phyloP scores from a whole-genome alignment of 1,140 invertebrate genomes.

The Ips nitidus region DNA sequence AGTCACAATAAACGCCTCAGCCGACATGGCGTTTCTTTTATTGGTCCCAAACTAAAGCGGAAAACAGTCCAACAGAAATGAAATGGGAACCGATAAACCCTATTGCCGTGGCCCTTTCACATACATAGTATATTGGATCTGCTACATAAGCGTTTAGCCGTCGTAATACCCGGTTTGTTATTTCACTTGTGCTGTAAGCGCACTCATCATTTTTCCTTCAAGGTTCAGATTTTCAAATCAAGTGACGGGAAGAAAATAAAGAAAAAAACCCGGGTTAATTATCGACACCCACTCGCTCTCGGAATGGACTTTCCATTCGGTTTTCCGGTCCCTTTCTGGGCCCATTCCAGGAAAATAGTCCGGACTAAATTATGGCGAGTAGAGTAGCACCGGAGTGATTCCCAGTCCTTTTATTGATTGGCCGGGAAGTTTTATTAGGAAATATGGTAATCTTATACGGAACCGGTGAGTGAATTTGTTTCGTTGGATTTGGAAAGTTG shows the following conservation, averaged over 20 bases:
- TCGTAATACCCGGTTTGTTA: too few relatives aligned
- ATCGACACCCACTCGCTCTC: background rate
- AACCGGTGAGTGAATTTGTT: slow-evolving; percentile 24
- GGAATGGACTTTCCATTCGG: slow-evolving; percentile 11
- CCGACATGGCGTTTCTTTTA: too few relatives aligned
- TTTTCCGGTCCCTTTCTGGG: slow-evolving; percentile 9
- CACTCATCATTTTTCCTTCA: too few relatives aligned
- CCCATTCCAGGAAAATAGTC: slow-evolving; percentile 18
- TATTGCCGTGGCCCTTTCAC: too few relatives aligned
- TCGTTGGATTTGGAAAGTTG: slow-evolving; percentile 16
- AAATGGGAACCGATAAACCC: too few relatives aligned
- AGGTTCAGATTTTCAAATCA: too few relatives aligned
- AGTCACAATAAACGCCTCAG: too few relatives aligned
- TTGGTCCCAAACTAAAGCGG: too few relatives aligned
- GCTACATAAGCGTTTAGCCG: too few relatives aligned
- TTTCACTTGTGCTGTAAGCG: too few relatives aligned
- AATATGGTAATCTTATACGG: slow-evolving; percentile 31
- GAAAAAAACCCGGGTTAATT: background rate
- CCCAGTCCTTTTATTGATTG: slow-evolving; percentile 26
- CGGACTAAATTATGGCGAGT: slow-evolving; percentile 30
- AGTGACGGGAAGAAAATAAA: background rate
- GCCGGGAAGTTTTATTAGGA: slow-evolving; percentile 33
- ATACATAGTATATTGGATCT: too few relatives aligned
- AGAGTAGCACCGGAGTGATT: slow-evolving; percentile 26
- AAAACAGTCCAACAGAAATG: too few relatives aligned